Percentiles rank a stretch among this genome's conserved stretches.
phyloP scores from a whole-genome alignment of 1,140 invertebrate species.

The Psix sp. region DNA sequence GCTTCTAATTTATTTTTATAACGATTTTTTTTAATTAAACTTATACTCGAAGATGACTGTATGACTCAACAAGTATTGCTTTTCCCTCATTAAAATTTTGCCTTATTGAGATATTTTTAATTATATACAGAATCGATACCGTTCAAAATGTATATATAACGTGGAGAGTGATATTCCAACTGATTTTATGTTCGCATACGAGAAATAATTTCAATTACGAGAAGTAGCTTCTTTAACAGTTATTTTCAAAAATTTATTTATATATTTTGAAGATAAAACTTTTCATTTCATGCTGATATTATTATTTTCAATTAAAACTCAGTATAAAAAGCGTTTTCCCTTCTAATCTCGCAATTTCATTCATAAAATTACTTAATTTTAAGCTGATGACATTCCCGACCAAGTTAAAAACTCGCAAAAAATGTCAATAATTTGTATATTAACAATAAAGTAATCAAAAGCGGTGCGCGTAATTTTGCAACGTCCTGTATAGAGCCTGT shows the following conservation, averaged over 20 bases:
- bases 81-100: conserved; percentile 38
- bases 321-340: too few species aligned
- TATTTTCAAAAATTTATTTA: too few species aligned
- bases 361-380: too few species aligned
- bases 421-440: conserved; percentile 21
- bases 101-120: conserved; percentile 15
- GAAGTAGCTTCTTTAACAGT: too few species aligned
- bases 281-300: too few species aligned
- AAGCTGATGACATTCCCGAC: too few species aligned
- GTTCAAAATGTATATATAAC: neutral
- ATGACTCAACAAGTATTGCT: neutral
- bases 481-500: conserved; percentile 49
- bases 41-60: neutral
- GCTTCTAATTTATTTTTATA: conserved; percentile 34
- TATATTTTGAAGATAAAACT: too few species aligned
- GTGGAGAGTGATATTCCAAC: neutral
- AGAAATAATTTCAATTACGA: too few species aligned
- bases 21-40: conserved; percentile 49
- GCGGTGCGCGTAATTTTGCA: conserved; percentile 51
- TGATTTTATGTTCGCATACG: too few species aligned
- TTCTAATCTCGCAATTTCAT: too few species aligned
- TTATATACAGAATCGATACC: too few species aligned
- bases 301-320: too few species aligned
- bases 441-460: conserved; percentile 41
- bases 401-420: neutral